These are phyloP conservation scores for Charaxes varanes DNA, from an alignment of 1,140 invertebrate species.

Conservation along the genomic window DNA sequence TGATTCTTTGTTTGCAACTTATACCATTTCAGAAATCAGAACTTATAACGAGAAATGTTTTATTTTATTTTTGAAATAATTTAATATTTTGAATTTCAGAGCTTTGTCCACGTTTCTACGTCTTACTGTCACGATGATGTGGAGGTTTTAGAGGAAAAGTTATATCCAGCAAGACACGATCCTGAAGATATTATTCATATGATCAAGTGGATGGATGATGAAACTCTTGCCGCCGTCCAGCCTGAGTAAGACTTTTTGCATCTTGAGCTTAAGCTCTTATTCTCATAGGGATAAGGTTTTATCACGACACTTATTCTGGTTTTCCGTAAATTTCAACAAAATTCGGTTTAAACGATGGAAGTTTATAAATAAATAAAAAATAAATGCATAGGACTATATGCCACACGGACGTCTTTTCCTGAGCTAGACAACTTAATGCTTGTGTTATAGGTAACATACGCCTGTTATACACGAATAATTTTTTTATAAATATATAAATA, in stretches of 20 bases:
- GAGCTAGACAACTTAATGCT: too few relatives aligned
- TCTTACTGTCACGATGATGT: slow-evolving; percentile 86
- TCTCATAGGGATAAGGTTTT: too few relatives aligned
- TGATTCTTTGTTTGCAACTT: background rate
- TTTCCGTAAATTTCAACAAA: too few relatives aligned
- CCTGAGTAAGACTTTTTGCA: slow-evolving; percentile 82
- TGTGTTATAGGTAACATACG: too few relatives aligned
- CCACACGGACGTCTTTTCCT: too few relatives aligned
- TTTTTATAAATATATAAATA: too few relatives aligned
- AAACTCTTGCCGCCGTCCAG: slow-evolving; percentile 80
- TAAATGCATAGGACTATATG: too few relatives aligned
- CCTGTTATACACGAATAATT: too few relatives aligned
- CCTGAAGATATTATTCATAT: slow-evolving; percentile 83
- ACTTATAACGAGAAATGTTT: background rate
- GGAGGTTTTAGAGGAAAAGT: slow-evolving; percentile 79
- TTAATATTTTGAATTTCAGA: slow-evolving; percentile 37
- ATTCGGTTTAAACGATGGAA: too few relatives aligned
- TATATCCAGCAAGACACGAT: slow-evolving; percentile 79
- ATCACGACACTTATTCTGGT: too few relatives aligned
- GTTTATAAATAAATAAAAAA: too few relatives aligned
- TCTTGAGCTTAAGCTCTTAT: too few relatives aligned
- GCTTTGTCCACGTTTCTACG: slow-evolving; percentile 86
- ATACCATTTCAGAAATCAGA: background rate
- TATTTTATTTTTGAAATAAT: background rate
- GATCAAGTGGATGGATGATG: slow-evolving; percentile 84